Evolutionary conservation across 2,797 vertebrate genomes (phyloP), one percentile per base, ranked within the genome.

Genomic region (Smutsia gigantea): DNA sequence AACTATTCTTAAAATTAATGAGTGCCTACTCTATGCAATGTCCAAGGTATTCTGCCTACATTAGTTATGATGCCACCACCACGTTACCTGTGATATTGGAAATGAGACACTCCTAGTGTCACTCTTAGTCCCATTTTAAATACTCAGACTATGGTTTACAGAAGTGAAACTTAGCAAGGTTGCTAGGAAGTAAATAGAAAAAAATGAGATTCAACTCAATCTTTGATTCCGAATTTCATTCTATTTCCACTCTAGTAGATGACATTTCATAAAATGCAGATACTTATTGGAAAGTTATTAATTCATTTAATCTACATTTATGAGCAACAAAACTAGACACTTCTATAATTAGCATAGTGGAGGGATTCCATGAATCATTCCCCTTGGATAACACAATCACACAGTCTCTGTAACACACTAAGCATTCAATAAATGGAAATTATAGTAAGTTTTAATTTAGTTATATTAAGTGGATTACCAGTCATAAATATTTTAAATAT

Each of bases 151-250:
- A 4, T 71, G 25, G 55, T 25, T 13, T 23, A 77, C 5, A 72
- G 17, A 91, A 57, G 7, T 53, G 46, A 68, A 93, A 94, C 2
- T 83, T 77, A 90, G 39, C 49, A 74, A 72, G 9, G 18, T n/a
- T 19, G n/a, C 37, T 79, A 63, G 57, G 87, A 94, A 61, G n/a
- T 29, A 94, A 34, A 5, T 72, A 97, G 55, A 79, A 69, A 78
- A 78, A 92, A 69, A 42, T 63, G 21, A 92, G 13, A 74, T 29
- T 63, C 18, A 77, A 82, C 77, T 64, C 7, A 77, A 37, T 63
- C 8, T 69, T 57, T 77, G 15, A 71, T 87, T 89, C 12, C 23
- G 77, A 89, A 51, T 87, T 18, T 57, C 31, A 74, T 69, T 71
- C n/a, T 69, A 51, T 15, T 74, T 94, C 61, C 2, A 94, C 12